Percentiles rank a stretch among this genome's conserved stretches.
Evolutionary conservation across 2,888 invertebrate species (phyloP).

Genomic region (Melanostoma mellinum): DNA sequence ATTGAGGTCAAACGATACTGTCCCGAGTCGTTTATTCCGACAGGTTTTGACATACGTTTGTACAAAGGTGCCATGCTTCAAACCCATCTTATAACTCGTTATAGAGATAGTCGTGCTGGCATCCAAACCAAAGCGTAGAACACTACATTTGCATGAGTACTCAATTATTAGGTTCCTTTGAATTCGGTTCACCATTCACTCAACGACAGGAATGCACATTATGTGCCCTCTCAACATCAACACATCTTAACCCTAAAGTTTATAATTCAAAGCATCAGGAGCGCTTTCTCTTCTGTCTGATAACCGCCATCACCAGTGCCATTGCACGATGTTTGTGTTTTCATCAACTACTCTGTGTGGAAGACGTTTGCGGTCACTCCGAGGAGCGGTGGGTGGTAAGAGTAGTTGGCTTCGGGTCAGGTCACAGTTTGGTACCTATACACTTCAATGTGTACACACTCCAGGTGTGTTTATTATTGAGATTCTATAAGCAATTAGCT

Average conservation of each 20-base stretch:
- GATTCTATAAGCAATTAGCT: slow-evolving; percentile 67
- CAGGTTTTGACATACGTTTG: neutral
- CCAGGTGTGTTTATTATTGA: slow-evolving; percentile 61
- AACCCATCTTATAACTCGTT: slow-evolving; percentile 6
- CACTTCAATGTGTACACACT: slow-evolving; percentile 35
- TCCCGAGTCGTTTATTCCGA: slow-evolving; percentile 15
- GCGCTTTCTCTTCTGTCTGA: slow-evolving; percentile 1
- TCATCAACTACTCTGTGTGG: slow-evolving; percentile 26
- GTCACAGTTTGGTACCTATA: slow-evolving; percentile 37
- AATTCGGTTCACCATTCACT: slow-evolving; percentile 65
- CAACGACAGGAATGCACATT: slow-evolving; percentile 42
- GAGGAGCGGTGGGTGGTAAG: neutral
- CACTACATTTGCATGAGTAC: slow-evolving; percentile 46
- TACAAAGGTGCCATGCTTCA: slow-evolving; percentile 5
- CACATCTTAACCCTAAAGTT: slow-evolving; percentile 36
- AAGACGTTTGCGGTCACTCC: slow-evolving; percentile 48
- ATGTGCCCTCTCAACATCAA: neutral
- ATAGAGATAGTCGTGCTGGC: neutral
- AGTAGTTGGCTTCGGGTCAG: slow-evolving; percentile 30
- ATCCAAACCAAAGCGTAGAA: neutral
- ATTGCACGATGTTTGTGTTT: slow-evolving; percentile 25
- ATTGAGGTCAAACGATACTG: slow-evolving; percentile 55
- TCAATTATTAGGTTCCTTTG: slow-evolving; percentile 69
- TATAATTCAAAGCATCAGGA: slow-evolving; percentile 59
- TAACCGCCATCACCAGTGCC: slow-evolving; percentile 15